Base-by-base conservation (phyloP, 2,888 invertebrate genomes). In the Byasa hedistus region DNA sequence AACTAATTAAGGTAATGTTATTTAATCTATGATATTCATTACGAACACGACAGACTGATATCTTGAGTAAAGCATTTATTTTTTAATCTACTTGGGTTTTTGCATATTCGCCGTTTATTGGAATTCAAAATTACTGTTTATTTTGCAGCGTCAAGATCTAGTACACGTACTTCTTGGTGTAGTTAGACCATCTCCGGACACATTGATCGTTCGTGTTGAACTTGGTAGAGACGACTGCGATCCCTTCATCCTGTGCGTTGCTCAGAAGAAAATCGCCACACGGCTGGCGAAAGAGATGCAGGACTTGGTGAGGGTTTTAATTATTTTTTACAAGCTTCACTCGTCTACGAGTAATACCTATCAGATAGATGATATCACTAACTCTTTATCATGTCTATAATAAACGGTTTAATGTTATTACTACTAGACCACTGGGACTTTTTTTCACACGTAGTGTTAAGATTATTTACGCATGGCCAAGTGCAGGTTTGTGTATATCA, bases 211-310 rank as follows among this genome's bases (percentile, higher is more conserved):
- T 65, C 95, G 96, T 78, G 95, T 98, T 56, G 96, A 96, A 75
- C 94, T 99, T 80, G 96, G 97, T 69, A 95, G 95, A 80, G 97
- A 97, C 74, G 96, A 98, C 77, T 96, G 98, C 94, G 99, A 99
- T 77, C 95, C 95, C 58, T 98, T 98, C 89, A 97, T 99, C 3
- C 94, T 99, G 76, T 97, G 97, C 72, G 92, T 99, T 57, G 99
- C 98, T 1, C 94, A 96, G 70, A 98, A 98, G 87, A 98, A 97
- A 86, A 94, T 96, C 51, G 96, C 97, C 65, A 90, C 94, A 0
- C 95, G 95, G 76, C 92, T 98, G 51, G 93, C 96, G 48, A 98
- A 98, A 89, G 99, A 99, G 77, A 96, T 98, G 94, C 95, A 96
- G 76, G 99, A 99, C 90, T 92, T 99, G 91, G 96, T 95, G 80